These are phyloP conservation scores for Xenopus petersii DNA, from an alignment of 2,797 vertebrate genomes.

Conservation along the genomic window DNA sequence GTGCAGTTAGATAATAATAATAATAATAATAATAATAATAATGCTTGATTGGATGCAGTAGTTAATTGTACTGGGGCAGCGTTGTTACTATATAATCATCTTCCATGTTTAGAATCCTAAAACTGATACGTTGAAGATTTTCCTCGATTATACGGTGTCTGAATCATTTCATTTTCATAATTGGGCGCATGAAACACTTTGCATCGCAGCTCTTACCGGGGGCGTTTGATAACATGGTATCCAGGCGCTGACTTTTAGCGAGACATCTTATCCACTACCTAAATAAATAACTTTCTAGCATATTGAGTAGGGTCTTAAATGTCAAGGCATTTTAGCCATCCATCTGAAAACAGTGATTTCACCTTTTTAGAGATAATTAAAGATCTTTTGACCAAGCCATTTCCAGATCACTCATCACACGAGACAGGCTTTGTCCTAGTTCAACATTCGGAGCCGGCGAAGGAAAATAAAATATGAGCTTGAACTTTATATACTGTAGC, in stretches of 20 bases:
- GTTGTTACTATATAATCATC: no score
- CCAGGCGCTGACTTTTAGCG: neutral
- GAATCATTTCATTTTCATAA: no score
- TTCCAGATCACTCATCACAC: neutral
- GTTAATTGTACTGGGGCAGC: no score
- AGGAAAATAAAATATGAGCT: neutral
- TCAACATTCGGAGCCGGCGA: constrained; percentile 4
- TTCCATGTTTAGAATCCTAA: no score
- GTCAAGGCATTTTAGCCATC: constrained; percentile 26
- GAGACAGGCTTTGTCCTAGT: neutral
- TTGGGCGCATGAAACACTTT: neutral
- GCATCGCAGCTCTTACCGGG: neutral
- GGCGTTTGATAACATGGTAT: neutral
- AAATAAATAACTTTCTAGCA: neutral
- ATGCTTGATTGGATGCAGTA: no score
- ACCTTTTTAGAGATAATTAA: constrained; percentile 20
- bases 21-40: no score
- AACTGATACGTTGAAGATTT: no score
- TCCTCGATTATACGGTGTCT: no score
- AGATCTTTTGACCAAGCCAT: neutral
- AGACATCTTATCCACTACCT: neutral
- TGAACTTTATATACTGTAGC: neutral
- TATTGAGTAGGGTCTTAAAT: constrained; percentile 13
- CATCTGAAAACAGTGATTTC: constrained; percentile 2
- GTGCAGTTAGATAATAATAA: no score